These are phyloP conservation scores for Lamprotornis superbus DNA, from an alignment of 2,113 vertebrate species.

Conservation along the genomic window DNA sequence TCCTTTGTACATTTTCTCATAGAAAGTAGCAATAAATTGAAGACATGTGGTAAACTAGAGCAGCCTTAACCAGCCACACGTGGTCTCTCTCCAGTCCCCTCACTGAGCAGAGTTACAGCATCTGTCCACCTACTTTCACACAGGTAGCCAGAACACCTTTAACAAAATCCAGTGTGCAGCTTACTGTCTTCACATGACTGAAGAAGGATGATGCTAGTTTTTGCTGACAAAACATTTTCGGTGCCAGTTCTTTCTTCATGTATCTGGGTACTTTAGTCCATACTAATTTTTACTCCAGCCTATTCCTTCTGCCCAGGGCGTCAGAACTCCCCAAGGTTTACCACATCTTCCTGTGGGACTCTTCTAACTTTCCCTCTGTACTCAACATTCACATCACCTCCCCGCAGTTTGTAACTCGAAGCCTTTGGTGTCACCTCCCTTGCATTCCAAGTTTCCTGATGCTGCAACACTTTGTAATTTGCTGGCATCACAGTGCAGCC, in stretches of 20 bases:
- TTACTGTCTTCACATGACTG: neutral
- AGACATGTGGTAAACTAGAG: conserved; percentile 44
- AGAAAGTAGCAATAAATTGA: conserved; percentile 64
- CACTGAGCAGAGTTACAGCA: neutral
- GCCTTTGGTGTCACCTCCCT: neutral
- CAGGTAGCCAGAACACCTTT: neutral
- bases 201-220: neutral
- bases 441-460: neutral
- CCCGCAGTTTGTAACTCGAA: neutral
- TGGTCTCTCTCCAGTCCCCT: neutral
- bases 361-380: neutral
- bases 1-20: conserved; percentile 59
- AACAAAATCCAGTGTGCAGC: neutral
- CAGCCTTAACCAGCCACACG: conserved; percentile 32
- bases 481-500: neutral
- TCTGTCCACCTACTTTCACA: neutral
- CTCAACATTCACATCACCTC: neutral
- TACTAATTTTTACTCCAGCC: neutral
- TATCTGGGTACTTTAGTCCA: neutral
- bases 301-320: neutral
- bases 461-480: neutral
- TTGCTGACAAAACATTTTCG: neutral
- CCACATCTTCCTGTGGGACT: neutral
- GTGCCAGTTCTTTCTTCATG: neutral
- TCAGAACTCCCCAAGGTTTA: neutral